These are phyloP conservation scores for Lagorchestes hirsutus DNA, from an alignment of 2,797 vertebrate species.

Conservation along the genomic window DNA sequence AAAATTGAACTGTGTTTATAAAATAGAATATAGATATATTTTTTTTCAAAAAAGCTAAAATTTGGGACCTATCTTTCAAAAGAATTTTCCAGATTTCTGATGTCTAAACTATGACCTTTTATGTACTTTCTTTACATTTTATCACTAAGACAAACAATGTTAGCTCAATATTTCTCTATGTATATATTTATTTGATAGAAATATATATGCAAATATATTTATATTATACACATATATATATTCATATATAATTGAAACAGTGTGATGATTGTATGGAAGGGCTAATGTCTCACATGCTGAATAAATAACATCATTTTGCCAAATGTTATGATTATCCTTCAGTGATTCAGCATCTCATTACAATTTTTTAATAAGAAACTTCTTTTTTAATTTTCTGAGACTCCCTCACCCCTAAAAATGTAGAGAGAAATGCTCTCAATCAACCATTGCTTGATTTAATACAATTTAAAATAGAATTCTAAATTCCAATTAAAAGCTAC, in stretches of 20 bases:
- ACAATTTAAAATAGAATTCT: not conserved
- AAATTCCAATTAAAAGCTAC: not conserved
- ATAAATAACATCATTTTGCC: not conserved
- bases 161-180: not conserved
- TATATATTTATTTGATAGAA: too few species aligned
- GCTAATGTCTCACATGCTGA: not conserved
- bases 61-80: not conserved
- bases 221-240: too few species aligned
- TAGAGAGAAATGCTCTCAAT: not conserved
- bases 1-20: not conserved
- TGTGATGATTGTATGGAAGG: not conserved
- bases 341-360: too few species aligned
- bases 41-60: not conserved
- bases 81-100: not conserved
- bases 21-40: not conserved
- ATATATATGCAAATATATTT: too few species aligned
- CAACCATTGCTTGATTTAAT: not conserved
- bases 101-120: not conserved
- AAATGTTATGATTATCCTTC: not conserved
- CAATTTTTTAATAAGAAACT: not conserved
- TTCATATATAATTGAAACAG: not conserved
- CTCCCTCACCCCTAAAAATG: not conserved
- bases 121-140: not conserved
- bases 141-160: not conserved
- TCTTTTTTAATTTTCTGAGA: not conserved